phyloP scores from a whole-genome alignment of 2,888 invertebrate genomes.

The Ophion ellenae region DNA sequence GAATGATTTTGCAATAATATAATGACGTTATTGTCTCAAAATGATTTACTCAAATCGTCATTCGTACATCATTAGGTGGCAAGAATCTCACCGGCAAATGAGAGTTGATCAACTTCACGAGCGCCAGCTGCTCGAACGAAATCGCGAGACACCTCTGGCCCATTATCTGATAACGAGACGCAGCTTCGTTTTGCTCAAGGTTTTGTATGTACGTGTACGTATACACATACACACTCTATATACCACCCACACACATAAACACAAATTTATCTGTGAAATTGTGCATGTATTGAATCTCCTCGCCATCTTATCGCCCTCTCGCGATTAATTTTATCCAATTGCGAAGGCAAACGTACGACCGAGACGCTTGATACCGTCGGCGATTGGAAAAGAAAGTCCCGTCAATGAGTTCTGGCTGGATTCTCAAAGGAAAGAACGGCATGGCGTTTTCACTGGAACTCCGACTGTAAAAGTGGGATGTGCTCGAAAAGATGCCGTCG shows the following conservation, averaged over 20 bases:
- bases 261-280: slow-evolving; percentile 43
- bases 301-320: slow-evolving; percentile 12
- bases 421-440: neutral
- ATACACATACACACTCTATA: neutral
- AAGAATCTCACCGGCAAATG: slow-evolving; percentile 57
- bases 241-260: neutral
- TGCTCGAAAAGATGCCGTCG: neutral
- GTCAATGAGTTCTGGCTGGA: neutral
- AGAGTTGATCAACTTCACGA: slow-evolving; percentile 76
- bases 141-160: slow-evolving; percentile 71
- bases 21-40: neutral
- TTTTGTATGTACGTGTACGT: slow-evolving; percentile 2
- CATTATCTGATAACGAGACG: slow-evolving; percentile 32
- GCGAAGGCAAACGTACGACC: slow-evolving; percentile 9
- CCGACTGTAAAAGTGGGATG: too few relatives aligned
- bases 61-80: neutral
- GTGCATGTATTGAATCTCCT: slow-evolving; percentile 31
- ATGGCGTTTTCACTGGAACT: neutral
- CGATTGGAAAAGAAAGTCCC: slow-evolving; percentile 2
- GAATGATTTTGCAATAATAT: neutral
- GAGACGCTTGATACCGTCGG: slow-evolving; percentile 14
- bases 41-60: neutral
- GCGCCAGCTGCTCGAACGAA: slow-evolving; percentile 75
- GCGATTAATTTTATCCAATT: slow-evolving; percentile 50
- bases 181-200: neutral